A percentile compares a stretch with the other conserved stretches of the same genome.
Conservation (phyloP, 2,113 vertebrate genomes). For the Notothenia rossii region DNA sequence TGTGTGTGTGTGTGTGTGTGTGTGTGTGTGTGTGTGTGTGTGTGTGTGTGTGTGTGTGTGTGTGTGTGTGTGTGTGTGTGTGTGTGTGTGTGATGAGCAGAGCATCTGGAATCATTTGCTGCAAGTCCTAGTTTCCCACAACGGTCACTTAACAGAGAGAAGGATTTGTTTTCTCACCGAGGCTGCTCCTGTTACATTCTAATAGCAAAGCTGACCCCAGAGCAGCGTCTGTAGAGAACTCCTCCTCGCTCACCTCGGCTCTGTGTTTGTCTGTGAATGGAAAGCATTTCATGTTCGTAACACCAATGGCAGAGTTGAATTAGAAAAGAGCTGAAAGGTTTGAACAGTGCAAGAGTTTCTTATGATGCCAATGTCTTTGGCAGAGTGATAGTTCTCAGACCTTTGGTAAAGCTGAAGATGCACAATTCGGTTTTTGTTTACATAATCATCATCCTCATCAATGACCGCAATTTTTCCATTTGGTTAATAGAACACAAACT, state of each 20-base stretch:
- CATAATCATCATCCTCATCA: conserved; percentile 38
- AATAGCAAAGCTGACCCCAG: conserved; percentile 68
- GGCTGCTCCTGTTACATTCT: conserved; percentile 74
- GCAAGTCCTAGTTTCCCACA: conserved; percentile 69
- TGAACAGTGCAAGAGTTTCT: conserved; percentile 38
- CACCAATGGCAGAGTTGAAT: conserved; percentile 44
- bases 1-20: conserved; percentile 10
- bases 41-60: conserved; percentile 8
- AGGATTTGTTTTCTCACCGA: conserved; percentile 68
- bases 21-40: conserved; percentile 13
- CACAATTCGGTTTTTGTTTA: conserved; percentile 65
- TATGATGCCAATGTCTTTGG: conserved; percentile 33
- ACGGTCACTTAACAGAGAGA: conserved; percentile 70
- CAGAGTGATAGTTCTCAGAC: conserved; percentile 44
- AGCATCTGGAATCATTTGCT: conserved; percentile 79
- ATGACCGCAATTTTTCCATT: conserved; percentile 56
- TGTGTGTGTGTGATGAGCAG: conserved; percentile 25
- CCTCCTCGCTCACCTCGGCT: conserved; percentile 38
- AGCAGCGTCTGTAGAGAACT: conserved; percentile 57
- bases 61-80: conserved; percentile 21
- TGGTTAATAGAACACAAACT: conserved; percentile 70
- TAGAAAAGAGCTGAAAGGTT: conserved; percentile 13
- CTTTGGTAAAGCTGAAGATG: conserved; percentile 49
- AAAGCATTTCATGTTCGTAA: conserved; percentile 56
- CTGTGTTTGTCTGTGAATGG: conserved; percentile 56